Base-by-base conservation (phyloP, 2,888 invertebrate species). In the Pecten maximus region DNA sequence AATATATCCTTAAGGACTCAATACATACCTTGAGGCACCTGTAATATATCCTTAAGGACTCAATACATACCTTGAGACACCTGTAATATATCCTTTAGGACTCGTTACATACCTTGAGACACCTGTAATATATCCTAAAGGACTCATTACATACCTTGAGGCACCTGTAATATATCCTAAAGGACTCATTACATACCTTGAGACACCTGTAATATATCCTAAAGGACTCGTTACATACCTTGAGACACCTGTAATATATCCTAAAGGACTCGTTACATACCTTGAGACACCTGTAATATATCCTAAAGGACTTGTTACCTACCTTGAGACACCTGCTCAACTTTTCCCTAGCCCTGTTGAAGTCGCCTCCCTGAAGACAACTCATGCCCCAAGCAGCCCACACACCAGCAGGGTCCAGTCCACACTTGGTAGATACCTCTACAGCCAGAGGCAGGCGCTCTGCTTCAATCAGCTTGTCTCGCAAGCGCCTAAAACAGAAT, bases 331-430 rank as follows among this genome's bases (percentile, higher is more conserved):
- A 98, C 92, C 97, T 97, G 87, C 97, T 97, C 94, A 98, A 98
- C 96, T 98, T 98, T 92, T 98, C 98, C 35, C 98, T 97, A 44
- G 99, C 99, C 88, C 98, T 97, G 90, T 97, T 97, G 95, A 98
- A 98, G 95, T 98, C 98, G 0, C 98, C 96, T 60, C 93, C 92
- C 50, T 94, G 93, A 15, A 96, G 93, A 92, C 95, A 95, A 86
- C 98, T 98, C 95, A 98, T 98, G 0, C 99, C 99, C 98, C 99
- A 98, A 0, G 98, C 98, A 0, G 98, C 98, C 97, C 99, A 98
- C 0, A 99, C 98, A 86, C 98, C 95, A 16, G 97, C 97, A 12
- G 98, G 97, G 35, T 98, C 98, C 35, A 98, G 97, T 0, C 98
- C 98, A 91, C 98, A 98, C 97, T 99, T 99, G 0, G 98, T 98